Conservation (phyloP, 1,140 invertebrate species). For the Trichonephila clavipes region DNA sequence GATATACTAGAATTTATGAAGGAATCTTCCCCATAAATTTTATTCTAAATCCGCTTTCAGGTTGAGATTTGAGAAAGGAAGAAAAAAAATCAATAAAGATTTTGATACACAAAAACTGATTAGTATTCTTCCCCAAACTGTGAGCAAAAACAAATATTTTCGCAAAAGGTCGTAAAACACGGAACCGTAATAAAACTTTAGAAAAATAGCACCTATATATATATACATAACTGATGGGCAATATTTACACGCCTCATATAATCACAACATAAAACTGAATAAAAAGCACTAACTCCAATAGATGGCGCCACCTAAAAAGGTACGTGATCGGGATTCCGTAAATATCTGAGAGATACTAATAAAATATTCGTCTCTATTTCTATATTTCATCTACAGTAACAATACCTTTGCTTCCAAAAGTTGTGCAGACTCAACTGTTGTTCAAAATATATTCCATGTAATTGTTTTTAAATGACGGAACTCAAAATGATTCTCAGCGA, state of each 20-base stretch:
- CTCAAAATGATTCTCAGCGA: too few relatives aligned
- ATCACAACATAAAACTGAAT: slow-evolving; percentile 8
- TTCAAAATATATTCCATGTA: too few relatives aligned
- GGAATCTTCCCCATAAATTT: too few relatives aligned
- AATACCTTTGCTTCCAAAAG: too few relatives aligned
- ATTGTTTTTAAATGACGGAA: too few relatives aligned
- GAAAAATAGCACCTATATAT: slow-evolving; percentile 21
- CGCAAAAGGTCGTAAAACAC: background rate
- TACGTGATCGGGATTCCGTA: background rate
- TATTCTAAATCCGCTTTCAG: too few relatives aligned
- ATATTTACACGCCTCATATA: slow-evolving; percentile 34
- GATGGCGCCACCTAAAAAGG: slow-evolving; percentile 3
- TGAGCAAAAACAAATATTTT: slow-evolving; percentile 8
- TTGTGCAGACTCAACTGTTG: too few relatives aligned
- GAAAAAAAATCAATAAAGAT: background rate
- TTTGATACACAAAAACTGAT: background rate
- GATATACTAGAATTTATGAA: too few relatives aligned
- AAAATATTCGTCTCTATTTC: too few relatives aligned
- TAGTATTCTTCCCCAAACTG: slow-evolving; percentile 8
- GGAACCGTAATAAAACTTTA: slow-evolving; percentile 15
- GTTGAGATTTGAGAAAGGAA: too few relatives aligned
- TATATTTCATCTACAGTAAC: too few relatives aligned
- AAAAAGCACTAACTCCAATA: slow-evolving; percentile 8
- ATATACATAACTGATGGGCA: slow-evolving; percentile 10
- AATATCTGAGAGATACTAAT: background rate